Evolutionary conservation across 2,888 invertebrate species (phyloP).

Genomic region (Hetaerina titia): DNA sequence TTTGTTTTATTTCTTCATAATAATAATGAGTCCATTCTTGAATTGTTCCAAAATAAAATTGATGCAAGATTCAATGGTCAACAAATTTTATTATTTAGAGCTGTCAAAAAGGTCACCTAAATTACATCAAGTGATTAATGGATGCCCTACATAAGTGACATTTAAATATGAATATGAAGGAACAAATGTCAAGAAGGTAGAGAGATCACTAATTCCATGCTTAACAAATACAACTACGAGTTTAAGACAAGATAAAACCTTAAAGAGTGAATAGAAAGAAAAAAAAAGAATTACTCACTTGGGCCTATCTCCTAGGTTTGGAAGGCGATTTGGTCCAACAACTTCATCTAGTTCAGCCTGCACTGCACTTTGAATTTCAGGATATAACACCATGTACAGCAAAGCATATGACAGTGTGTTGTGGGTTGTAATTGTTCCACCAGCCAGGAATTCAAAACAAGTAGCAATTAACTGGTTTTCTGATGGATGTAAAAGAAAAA

Average conservation of each 20-base stretch:
- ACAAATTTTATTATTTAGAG: no score
- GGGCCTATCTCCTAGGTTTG: constrained; percentile 46
- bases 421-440: constrained; percentile 14
- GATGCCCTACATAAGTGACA: no score
- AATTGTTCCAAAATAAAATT: no score
- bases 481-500: background rate
- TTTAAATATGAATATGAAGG: no score
- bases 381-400: constrained; percentile 46
- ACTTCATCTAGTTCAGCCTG: constrained; percentile 49
- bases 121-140: background rate
- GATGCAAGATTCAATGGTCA: no score
- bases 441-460: constrained; percentile 46
- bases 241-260: no score
- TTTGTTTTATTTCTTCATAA: no score
- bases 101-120: no score
- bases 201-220: no score
- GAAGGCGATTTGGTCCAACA: constrained; percentile 37
- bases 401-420: constrained; percentile 34
- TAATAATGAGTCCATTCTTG: no score
- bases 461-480: constrained; percentile 41
- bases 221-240: no score
- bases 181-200: no score
- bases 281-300: constrained; percentile 2
- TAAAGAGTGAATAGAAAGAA: background rate
- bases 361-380: constrained; percentile 55